These are phyloP conservation scores for Acleris laterana DNA, from an alignment of 2,888 invertebrate genomes.

Conservation along the genomic window DNA sequence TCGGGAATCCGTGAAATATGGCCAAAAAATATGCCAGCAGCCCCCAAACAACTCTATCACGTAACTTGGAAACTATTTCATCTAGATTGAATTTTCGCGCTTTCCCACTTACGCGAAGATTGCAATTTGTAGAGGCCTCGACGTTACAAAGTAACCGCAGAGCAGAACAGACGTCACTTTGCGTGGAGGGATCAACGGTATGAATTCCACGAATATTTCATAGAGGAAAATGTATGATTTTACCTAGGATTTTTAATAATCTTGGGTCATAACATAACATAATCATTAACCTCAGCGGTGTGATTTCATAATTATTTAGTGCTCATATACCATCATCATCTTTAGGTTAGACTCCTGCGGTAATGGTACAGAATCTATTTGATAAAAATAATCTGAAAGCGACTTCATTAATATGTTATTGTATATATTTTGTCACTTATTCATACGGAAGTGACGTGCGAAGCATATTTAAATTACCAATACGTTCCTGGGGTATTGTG, in stretches of 20 bases:
- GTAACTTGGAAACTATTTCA: slow-evolving; percentile 49
- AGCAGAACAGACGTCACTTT: slow-evolving; percentile 47
- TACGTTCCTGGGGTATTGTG: slow-evolving; percentile 25
- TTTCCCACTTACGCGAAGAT: slow-evolving; percentile 47
- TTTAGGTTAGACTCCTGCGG: background rate
- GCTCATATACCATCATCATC: background rate
- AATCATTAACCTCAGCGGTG: slow-evolving; percentile 7
- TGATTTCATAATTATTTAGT: slow-evolving; percentile 7
- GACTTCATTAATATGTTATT: slow-evolving; percentile 13
- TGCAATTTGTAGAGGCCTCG: slow-evolving; percentile 56
- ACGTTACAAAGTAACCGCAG: slow-evolving; percentile 47
- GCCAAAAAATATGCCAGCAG: slow-evolving; percentile 22
- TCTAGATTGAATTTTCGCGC: slow-evolving; percentile 59
- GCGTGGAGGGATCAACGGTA: slow-evolving; percentile 41
- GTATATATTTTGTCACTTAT: slow-evolving; percentile 25
- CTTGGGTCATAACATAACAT: background rate
- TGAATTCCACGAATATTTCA: slow-evolving; percentile 28
- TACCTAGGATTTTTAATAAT: slow-evolving; percentile 30
- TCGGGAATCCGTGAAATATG: slow-evolving; percentile 23
- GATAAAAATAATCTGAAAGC: no score
- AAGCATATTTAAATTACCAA: slow-evolving; percentile 31
- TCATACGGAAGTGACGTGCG: slow-evolving; percentile 30
- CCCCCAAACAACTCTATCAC: slow-evolving; percentile 33
- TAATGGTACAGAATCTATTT: no score
- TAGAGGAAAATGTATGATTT: slow-evolving; percentile 28